Evolutionary conservation across 2,797 vertebrate genomes (phyloP).

Genomic region (Semotilus atromaculatus): DNA sequence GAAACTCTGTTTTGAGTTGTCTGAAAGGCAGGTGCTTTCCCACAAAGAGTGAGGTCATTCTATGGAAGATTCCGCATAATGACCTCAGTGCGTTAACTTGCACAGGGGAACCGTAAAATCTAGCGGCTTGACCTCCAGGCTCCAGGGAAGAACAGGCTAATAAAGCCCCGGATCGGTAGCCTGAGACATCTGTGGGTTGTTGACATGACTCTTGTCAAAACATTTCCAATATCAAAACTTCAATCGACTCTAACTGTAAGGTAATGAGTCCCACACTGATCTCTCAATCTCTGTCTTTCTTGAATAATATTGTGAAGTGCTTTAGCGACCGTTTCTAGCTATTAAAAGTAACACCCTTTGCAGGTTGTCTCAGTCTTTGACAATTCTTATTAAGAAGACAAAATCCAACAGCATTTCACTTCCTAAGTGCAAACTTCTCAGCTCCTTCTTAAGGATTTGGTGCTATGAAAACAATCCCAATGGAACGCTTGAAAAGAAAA

Average conservation of each 20-base stretch:
- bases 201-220: conserved; percentile 2
- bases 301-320: conserved; percentile 10
- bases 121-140: conserved; percentile 51
- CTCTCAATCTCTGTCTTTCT: neutral
- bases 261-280: conserved; percentile 2
- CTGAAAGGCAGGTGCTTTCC: conserved; percentile 62
- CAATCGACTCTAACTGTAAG: neutral
- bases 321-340: neutral
- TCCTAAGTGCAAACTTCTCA: conserved; percentile 34
- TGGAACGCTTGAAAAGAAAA: conserved; percentile 55
- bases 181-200: conserved; percentile 3
- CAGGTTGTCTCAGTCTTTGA: conserved; percentile 10
- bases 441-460: conserved; percentile 42
- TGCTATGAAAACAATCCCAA: conserved; percentile 57
- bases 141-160: conserved; percentile 42
- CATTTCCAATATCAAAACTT: neutral
- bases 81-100: conserved; percentile 60
- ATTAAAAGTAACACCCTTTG: conserved; percentile 22
- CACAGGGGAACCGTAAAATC: conserved; percentile 57
- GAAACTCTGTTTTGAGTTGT: conserved; percentile 48
- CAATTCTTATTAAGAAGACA: conserved; percentile 1
- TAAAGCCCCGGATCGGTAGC: conserved; percentile 35
- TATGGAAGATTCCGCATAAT: conserved; percentile 56
- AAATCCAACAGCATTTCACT: conserved; percentile 43
- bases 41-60: conserved; percentile 60